Base-by-base conservation (phyloP, 2,113 vertebrate genomes). In the Geothlypis trichas region DNA sequence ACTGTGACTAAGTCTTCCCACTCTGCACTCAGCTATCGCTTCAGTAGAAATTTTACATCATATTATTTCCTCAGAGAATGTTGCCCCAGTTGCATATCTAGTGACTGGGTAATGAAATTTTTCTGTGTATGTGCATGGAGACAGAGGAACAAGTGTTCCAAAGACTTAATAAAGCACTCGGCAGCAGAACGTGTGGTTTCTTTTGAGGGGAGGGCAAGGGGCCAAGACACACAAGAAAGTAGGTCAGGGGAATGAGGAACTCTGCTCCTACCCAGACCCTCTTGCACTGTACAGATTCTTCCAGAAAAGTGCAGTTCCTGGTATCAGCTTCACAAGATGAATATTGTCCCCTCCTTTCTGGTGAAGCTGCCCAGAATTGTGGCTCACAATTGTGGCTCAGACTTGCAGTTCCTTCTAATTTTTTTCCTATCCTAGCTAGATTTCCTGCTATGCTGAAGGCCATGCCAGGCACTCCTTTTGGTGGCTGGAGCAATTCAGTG, bases 21-120 rank as follows among this genome's bases (percentile, higher is more conserved):
- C 24, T 89, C 74, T 49, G 59, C 44, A 37, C n/a, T 77, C 57
- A 41, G 47, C 12, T 2, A 75, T 82, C 5, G 16, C 87, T 62
- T 87, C 80, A 57, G 77, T 2, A 75, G 65, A 81, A 91, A 72
- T 76, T 95, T 78, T 68, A 82, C 84, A 62, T 79, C 71, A 4
- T 41, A 54, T 57, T 78, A 91, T 91, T 92, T 89, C 77, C 87
- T 95, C n/a, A 65, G 78, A 95, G 80, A 73, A 93, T 52, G 69
- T 84, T 91, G 68, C 35, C 86, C 89, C 69, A 87, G 3, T 92
- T 94, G 72, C 71, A 63, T 71, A 89, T 67, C 59, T 59, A 74
- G 65, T 55, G 75, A 79, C 81, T 72, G 74, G 51, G 39, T 92
- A 92, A 93, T 65, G 44, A 92, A 91, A 79, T 0, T 4, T 92